A percentile compares a stretch with the other conserved stretches of the same genome.
phyloP scores from a whole-genome alignment of 2,113 vertebrate species.

The Hippocampus guttulatus region DNA sequence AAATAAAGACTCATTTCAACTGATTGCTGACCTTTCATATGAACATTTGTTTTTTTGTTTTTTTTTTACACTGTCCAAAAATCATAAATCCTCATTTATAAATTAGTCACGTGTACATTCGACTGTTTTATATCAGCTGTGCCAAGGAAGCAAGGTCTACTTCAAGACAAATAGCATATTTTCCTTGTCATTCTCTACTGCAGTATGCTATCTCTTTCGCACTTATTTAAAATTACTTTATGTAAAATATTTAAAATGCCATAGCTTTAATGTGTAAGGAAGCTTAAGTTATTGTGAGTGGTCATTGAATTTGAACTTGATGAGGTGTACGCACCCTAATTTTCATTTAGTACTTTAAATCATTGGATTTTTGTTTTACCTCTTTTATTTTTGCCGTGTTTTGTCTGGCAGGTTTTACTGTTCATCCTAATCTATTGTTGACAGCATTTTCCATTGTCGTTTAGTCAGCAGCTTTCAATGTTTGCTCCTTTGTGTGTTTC shows the following conservation, averaged over 20 bases:
- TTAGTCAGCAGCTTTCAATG: background rate
- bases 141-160: background rate
- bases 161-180: background rate
- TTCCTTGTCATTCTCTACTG: background rate
- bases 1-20: background rate
- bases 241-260: no score
- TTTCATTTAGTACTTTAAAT: background rate
- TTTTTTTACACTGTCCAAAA: background rate
- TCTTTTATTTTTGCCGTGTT: background rate
- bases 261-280: background rate
- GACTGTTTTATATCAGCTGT: background rate
- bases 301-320: background rate
- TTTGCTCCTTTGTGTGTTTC: conserved; percentile 17
- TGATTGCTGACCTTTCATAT: background rate
- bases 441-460: background rate
- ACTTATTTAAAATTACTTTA: background rate
- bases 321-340: background rate
- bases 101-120: background rate
- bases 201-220: background rate
- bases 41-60: background rate
- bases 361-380: background rate
- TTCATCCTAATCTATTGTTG: background rate
- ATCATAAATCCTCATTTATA: background rate
- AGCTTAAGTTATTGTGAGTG: background rate
- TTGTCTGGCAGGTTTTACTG: background rate